Evolutionary conservation across 1,140 invertebrate genomes (phyloP).

Genomic region (Mamestra configurata): DNA sequence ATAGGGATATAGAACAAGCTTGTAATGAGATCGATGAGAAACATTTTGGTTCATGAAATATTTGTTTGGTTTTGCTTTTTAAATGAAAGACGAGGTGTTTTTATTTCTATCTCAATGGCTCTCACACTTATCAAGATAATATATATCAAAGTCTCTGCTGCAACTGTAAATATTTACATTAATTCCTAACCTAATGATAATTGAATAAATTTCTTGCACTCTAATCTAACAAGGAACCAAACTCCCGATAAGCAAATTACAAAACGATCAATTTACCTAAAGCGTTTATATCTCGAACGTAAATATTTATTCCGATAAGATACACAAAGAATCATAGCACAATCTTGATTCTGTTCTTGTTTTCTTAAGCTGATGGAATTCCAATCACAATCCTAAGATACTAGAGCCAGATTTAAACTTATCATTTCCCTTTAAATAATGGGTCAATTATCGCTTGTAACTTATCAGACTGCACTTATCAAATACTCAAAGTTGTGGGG

Average conservation of each 20-base stretch:
- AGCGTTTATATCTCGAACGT: constrained; percentile 16
- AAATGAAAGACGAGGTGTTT: too few relatives aligned
- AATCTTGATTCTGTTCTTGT: constrained; percentile 31
- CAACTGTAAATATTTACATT: constrained; percentile 8
- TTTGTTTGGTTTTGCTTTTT: too few relatives aligned
- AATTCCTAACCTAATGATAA: neutral
- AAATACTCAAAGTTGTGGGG: constrained; percentile 60
- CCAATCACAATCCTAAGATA: constrained; percentile 48
- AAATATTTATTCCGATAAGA: constrained; percentile 47
- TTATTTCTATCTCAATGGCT: neutral
- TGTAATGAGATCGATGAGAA: neutral
- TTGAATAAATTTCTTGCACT: constrained; percentile 14
- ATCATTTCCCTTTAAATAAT: constrained; percentile 71
- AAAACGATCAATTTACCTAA: constrained; percentile 32
- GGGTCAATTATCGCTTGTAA: constrained; percentile 70
- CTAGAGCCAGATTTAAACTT: constrained; percentile 58
- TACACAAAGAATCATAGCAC: constrained; percentile 28
- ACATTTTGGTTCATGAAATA: too few relatives aligned
- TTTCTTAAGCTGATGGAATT: constrained; percentile 37
- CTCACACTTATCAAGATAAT: neutral
- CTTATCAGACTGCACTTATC: constrained; percentile 72
- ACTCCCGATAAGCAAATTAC: neutral
- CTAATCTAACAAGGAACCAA: constrained; percentile 47
- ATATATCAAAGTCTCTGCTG: neutral
- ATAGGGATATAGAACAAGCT: neutral